These are phyloP conservation scores for Lanistes nyassanus DNA, from an alignment of 1,140 invertebrate genomes.

Conservation along the genomic window DNA sequence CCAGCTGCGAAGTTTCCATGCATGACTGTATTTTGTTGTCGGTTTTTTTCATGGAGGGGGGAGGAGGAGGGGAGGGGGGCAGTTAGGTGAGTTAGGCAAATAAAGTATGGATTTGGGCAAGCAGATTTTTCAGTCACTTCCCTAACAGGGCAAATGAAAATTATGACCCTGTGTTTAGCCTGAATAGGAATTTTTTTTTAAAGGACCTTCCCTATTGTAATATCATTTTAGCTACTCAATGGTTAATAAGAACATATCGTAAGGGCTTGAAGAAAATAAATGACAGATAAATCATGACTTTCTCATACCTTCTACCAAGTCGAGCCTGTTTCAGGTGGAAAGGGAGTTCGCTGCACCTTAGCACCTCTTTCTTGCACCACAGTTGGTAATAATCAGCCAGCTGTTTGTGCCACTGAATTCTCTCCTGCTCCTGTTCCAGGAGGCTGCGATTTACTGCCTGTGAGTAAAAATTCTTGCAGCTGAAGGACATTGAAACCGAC, in stretches of 20 bases:
- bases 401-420: constrained; percentile 22
- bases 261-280: neutral
- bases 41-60: too few relatives aligned
- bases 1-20: too few relatives aligned
- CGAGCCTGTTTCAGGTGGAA: constrained; percentile 20
- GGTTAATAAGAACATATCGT: neutral
- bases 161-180: neutral
- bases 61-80: too few relatives aligned
- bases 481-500: neutral
- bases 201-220: too few relatives aligned
- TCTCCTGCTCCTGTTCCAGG: constrained; percentile 7
- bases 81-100: too few relatives aligned
- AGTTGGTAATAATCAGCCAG: constrained; percentile 39
- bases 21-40: too few relatives aligned
- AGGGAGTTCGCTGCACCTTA: constrained; percentile 23
- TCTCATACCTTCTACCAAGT: constrained; percentile 21
- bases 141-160: too few relatives aligned
- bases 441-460: constrained; percentile 36
- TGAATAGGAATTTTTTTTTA: neutral
- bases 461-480: neutral
- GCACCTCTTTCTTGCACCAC: constrained; percentile 24
- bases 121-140: neutral
- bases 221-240: neutral
- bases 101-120: too few relatives aligned
- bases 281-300: too few relatives aligned